Evolutionary conservation across 2,113 vertebrate genomes (phyloP).

Genomic region (Gasterosteus nipponicus): DNA sequence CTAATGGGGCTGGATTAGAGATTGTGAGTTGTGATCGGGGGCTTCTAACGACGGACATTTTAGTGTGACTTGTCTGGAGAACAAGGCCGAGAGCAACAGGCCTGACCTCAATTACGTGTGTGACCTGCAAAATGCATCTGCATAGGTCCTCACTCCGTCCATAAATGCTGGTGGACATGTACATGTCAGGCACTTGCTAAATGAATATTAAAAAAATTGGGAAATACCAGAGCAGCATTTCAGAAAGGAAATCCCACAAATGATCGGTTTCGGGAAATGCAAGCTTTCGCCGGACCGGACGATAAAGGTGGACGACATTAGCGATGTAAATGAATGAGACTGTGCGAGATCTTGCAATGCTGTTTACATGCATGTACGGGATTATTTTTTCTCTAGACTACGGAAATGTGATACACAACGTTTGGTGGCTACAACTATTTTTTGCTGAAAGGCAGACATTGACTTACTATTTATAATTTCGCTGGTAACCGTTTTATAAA

Average conservation of each 20-base stretch:
- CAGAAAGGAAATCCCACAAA: background rate
- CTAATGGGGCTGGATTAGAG: slow-evolving; percentile 56
- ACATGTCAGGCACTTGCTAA: background rate
- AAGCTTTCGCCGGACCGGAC: too few species aligned
- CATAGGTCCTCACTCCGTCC: background rate
- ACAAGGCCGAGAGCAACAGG: slow-evolving; percentile 23
- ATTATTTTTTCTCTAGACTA: too few species aligned
- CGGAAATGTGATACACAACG: too few species aligned
- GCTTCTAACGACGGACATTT: slow-evolving; percentile 52
- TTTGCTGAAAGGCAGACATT: too few species aligned
- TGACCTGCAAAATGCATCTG: slow-evolving; percentile 24
- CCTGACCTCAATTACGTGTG: slow-evolving; percentile 47
- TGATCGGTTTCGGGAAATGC: too few species aligned
- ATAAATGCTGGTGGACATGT: background rate
- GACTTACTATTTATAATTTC: too few species aligned
- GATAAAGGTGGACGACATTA: too few species aligned
- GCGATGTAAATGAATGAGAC: too few species aligned
- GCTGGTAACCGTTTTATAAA: too few species aligned
- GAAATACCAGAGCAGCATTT: background rate
- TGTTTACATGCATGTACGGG: too few species aligned
- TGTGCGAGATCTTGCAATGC: too few species aligned
- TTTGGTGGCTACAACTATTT: too few species aligned
- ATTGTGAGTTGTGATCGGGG: background rate
- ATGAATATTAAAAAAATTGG: background rate
- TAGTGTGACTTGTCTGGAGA: slow-evolving; percentile 22